These are phyloP conservation scores for Drosophila lacteicornis DNA, from an alignment of 1,140 invertebrate species.

Conservation along the genomic window DNA sequence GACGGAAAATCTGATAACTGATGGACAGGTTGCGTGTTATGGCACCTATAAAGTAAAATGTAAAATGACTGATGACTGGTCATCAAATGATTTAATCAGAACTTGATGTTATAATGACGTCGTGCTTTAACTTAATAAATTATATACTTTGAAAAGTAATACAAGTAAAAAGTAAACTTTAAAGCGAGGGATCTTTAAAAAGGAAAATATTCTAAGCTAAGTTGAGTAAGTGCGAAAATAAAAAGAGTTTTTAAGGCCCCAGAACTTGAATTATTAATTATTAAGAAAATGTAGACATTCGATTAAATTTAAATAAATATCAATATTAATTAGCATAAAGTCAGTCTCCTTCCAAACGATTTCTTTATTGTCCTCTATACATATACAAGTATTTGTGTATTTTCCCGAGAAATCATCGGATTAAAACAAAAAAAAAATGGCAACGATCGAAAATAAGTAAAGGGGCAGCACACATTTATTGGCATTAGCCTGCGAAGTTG, in stretches of 20 bases:
- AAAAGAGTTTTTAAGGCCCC: too few species aligned
- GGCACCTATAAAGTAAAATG: constrained; percentile 1
- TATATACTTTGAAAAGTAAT: too few species aligned
- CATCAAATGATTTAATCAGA: background rate
- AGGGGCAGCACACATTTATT: constrained; percentile 54
- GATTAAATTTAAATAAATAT: background rate
- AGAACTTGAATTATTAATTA: background rate
- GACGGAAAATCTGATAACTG: background rate
- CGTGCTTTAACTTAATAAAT: background rate
- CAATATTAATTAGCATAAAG: too few species aligned
- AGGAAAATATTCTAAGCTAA: too few species aligned
- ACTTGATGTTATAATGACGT: background rate
- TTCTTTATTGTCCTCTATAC: background rate
- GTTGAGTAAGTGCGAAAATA: too few species aligned
- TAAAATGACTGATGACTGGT: background rate
- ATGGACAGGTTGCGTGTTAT: constrained; percentile 25
- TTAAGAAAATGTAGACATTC: too few species aligned
- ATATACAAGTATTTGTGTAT: constrained; percentile 1
- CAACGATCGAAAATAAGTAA: background rate
- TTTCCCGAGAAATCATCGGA: constrained; percentile 47
- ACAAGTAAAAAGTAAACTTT: too few species aligned
- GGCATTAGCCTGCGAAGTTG: constrained; percentile 57
- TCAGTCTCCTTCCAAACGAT: background rate
- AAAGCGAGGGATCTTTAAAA: too few species aligned
- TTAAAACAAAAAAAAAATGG: constrained; percentile 45